Percentiles rank a stretch among this genome's conserved stretches.
These are phyloP conservation scores for Lepidotrigona ventralis DNA, from an alignment of 1,140 invertebrate genomes.

Conservation along the genomic window DNA sequence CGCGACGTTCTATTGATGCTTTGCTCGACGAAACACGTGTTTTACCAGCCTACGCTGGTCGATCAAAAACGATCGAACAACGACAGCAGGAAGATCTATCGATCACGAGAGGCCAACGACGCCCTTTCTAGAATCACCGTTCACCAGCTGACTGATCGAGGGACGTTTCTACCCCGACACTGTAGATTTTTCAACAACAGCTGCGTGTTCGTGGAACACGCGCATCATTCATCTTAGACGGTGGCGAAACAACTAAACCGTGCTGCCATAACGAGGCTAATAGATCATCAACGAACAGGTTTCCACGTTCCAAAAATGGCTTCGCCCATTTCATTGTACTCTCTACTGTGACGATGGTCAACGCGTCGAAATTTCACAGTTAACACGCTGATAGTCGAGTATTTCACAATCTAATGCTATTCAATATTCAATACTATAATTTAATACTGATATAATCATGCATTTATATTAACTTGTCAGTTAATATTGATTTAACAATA, in stretches of 20 bases:
- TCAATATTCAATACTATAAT: no score
- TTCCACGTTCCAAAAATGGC: background rate
- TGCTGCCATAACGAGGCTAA: slow-evolving; percentile 12
- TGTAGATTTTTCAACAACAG: slow-evolving; percentile 2
- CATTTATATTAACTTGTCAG: no score
- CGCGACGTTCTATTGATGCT: no score
- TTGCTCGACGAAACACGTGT: background rate
- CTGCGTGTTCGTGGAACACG: background rate
- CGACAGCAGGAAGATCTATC: slow-evolving; percentile 21
- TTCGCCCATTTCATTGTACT: background rate
- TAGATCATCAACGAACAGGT: slow-evolving; percentile 27
- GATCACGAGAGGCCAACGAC: slow-evolving; percentile 15
- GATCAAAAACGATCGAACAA: slow-evolving; percentile 6
- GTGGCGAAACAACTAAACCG: slow-evolving; percentile 24
- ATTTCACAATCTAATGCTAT: no score
- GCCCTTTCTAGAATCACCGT: slow-evolving; percentile 6
- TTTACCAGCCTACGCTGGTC: background rate
- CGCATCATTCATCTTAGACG: slow-evolving; percentile 28
- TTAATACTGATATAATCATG: no score
- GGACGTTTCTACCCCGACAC: background rate
- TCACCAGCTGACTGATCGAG: slow-evolving; percentile 25
- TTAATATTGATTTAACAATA: no score
- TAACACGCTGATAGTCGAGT: no score
- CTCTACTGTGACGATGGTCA: no score
- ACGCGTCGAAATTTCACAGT: background rate